Conservation (phyloP, 1,140 invertebrate species). For the Brachionus koreanus region DNA sequence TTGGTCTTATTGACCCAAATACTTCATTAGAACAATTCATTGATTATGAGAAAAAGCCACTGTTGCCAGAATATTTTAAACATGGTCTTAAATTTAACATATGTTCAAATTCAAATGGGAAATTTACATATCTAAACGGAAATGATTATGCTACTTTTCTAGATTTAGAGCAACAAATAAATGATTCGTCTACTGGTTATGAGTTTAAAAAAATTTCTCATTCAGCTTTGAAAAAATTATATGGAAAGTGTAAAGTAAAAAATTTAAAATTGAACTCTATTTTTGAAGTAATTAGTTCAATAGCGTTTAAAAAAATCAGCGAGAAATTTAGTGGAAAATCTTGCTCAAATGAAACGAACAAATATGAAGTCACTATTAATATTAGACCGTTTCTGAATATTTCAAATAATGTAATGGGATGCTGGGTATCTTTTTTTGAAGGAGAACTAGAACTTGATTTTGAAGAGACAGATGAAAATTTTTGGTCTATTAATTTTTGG, state of each 20-base stretch:
- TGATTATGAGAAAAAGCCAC: not conserved
- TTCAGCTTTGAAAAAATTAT: not conserved
- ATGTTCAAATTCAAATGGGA: not conserved
- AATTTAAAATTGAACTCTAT: not conserved
- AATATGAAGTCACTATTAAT: not conserved
- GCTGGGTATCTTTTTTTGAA: slow-evolving; percentile 5
- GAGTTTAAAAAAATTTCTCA: not conserved
- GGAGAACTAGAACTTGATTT: not conserved
- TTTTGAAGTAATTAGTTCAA: not conserved
- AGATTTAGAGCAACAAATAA: not conserved
- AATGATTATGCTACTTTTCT: not conserved
- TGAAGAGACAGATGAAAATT: not conserved
- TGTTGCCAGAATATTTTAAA: not conserved
- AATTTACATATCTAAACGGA: not conserved
- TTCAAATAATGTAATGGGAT: slow-evolving; percentile 13
- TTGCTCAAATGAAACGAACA: not conserved
- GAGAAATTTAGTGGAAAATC: not conserved
- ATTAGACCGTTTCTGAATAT: not conserved
- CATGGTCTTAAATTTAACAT: not conserved
- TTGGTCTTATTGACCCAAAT: not conserved
- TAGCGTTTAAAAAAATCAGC: not conserved
- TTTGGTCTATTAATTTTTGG: not conserved
- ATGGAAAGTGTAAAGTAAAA: not conserved
- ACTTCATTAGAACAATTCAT: not conserved
- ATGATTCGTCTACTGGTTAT: not conserved